Conservation (phyloP, 1,140 invertebrate species). For the Drosophila pandora region DNA sequence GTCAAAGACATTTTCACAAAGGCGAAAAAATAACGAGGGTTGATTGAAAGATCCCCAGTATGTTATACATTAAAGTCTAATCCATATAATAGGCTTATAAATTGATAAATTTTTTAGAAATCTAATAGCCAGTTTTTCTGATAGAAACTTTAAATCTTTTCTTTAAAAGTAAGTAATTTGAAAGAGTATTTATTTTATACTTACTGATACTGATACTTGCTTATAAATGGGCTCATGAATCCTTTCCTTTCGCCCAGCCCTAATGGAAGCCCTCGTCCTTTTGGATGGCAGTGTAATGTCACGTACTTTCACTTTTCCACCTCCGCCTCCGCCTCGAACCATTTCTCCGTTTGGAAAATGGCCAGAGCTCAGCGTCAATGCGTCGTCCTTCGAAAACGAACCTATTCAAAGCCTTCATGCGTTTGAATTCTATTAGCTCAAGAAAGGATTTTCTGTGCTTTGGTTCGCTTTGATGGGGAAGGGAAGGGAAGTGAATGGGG, state of each 20-base stretch:
- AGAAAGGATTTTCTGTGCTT: slow-evolving; percentile 73
- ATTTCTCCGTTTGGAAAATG: slow-evolving; percentile 20
- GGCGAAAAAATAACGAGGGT: slow-evolving; percentile 13
- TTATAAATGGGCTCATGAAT: background rate
- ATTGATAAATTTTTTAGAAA: background rate
- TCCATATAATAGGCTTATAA: background rate
- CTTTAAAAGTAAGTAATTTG: slow-evolving; percentile 1
- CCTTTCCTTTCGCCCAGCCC: background rate
- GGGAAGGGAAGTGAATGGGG: background rate
- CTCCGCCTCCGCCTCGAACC: slow-evolving; percentile 2
- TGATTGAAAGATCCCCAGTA: background rate
- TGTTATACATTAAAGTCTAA: background rate
- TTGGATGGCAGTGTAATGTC: slow-evolving; percentile 58
- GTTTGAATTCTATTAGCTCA: slow-evolving; percentile 79
- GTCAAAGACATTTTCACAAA: slow-evolving; percentile 20
- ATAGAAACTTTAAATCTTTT: background rate
- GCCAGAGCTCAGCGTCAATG: slow-evolving; percentile 57
- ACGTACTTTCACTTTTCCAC: slow-evolving; percentile 77
- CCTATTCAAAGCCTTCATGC: slow-evolving; percentile 79
- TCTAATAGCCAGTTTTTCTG: background rate
- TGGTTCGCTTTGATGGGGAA: slow-evolving; percentile 2
- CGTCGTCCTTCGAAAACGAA: slow-evolving; percentile 73
- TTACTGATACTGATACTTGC: background rate
- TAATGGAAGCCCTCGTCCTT: slow-evolving; percentile 47
- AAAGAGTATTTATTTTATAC: background rate